Percentiles rank a stretch among this genome's conserved stretches.
These are phyloP conservation scores for Datnioides undecimradiatus DNA, from an alignment of 2,113 vertebrate species.

Conservation along the genomic window DNA sequence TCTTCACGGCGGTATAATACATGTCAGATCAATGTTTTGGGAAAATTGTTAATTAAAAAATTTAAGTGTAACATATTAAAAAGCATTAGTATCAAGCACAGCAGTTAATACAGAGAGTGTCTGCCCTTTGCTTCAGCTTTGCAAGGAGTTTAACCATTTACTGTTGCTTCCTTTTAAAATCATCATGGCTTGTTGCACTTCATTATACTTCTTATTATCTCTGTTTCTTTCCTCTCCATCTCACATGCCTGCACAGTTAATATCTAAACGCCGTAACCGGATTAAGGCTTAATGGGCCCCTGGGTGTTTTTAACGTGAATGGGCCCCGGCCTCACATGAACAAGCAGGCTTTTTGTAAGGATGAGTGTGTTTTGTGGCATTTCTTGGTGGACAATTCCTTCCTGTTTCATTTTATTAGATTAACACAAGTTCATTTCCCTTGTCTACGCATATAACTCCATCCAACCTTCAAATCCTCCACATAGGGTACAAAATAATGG, in stretches of 20 bases:
- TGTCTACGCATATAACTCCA: neutral
- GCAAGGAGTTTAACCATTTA: neutral
- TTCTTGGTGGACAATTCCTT: neutral
- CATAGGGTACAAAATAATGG: neutral
- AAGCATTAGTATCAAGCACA: neutral
- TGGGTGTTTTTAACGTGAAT: constrained; percentile 24
- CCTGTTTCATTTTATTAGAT: neutral
- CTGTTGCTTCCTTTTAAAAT: neutral
- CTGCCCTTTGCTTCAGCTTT: neutral
- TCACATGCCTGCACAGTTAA: constrained; percentile 34
- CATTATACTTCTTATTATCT: constrained; percentile 20
- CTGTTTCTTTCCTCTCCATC: constrained; percentile 18
- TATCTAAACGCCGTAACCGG: constrained; percentile 46
- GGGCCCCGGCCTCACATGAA: constrained; percentile 21
- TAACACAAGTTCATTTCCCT: neutral
- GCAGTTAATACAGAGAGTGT: neutral
- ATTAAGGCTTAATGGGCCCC: constrained; percentile 62
- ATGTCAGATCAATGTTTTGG: neutral
- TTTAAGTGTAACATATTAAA: neutral
- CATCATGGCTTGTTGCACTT: neutral
- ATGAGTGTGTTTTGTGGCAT: neutral
- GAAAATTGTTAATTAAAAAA: neutral
- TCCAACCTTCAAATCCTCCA: neutral
- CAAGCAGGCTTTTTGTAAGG: constrained; percentile 18
- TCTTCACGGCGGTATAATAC: neutral